Evolutionary conservation across 2,113 vertebrate species (phyloP).

Genomic region (Quiscalus mexicanus): DNA sequence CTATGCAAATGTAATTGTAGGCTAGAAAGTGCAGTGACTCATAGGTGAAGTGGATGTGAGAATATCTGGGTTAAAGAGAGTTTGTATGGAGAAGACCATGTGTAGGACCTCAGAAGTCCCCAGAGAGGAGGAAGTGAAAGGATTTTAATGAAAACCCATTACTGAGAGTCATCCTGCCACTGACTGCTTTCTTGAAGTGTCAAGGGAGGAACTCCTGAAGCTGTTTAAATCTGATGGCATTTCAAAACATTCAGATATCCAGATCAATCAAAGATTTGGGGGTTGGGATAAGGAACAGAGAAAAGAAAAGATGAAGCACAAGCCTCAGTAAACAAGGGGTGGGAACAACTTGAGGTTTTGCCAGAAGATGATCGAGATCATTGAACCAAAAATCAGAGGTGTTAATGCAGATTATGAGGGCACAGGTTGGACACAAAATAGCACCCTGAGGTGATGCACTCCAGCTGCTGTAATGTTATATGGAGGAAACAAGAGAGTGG

Average conservation of each 20-base stretch:
- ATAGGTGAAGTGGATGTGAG: slow-evolving; percentile 60
- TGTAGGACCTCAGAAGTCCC: slow-evolving; percentile 36
- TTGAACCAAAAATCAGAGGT: background rate
- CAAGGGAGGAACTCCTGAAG: background rate
- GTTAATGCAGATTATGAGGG: background rate
- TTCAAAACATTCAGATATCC: background rate
- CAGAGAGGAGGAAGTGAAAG: background rate
- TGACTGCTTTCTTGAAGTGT: background rate
- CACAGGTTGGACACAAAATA: background rate
- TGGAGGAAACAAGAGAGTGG: background rate
- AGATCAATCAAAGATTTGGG: background rate
- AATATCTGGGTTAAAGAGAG: slow-evolving; percentile 54
- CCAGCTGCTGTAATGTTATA: background rate
- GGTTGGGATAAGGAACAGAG: background rate
- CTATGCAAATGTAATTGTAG: slow-evolving; percentile 65
- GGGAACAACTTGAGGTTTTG: background rate
- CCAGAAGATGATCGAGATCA: background rate
- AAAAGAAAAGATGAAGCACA: background rate
- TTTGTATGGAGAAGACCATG: slow-evolving; percentile 4
- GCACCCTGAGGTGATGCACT: background rate
- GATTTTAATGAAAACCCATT: background rate
- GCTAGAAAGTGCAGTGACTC: slow-evolving; percentile 58
- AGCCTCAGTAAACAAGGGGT: background rate
- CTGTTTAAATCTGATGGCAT: background rate
- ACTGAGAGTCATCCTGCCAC: background rate